phyloP scores from a whole-genome alignment of 2,888 invertebrate genomes.

The Acanthococcus lagerstroemiae region DNA sequence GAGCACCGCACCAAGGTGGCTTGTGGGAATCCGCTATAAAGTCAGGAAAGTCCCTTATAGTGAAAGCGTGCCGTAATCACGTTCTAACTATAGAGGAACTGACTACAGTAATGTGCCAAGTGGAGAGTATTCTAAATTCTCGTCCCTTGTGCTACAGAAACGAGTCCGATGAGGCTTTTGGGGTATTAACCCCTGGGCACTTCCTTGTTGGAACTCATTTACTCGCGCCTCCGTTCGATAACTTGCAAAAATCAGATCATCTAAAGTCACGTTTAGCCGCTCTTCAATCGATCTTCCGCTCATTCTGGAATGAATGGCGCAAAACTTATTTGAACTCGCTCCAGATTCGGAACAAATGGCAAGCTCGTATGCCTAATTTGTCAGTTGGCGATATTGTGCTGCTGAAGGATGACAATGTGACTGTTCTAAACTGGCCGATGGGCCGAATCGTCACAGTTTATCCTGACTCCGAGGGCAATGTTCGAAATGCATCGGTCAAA shows the following conservation, averaged over 20 bases:
- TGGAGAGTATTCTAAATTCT: slow-evolving; percentile 8
- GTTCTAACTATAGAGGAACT: neutral
- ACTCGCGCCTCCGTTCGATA: slow-evolving; percentile 34
- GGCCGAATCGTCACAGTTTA: neutral
- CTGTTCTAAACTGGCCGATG: neutral
- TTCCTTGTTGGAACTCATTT: slow-evolving; percentile 37
- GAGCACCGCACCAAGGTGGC: neutral
- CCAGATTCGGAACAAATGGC: slow-evolving; percentile 38
- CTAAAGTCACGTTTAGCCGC: neutral
- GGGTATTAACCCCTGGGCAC: slow-evolving; percentile 38
- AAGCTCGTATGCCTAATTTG: neutral
- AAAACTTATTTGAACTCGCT: slow-evolving; percentile 37
- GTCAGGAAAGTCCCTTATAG: neutral
- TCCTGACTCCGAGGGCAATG: neutral
- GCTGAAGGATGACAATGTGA: neutral
- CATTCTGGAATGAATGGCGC: slow-evolving; percentile 37
- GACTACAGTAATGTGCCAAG: neutral
- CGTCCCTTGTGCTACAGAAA: slow-evolving; percentile 35
- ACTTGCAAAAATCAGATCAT: neutral
- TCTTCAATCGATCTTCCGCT: slow-evolving; percentile 30
- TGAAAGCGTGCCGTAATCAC: neutral
- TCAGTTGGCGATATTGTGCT: neutral
- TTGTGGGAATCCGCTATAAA: slow-evolving; percentile 10
- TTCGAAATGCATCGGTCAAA: neutral
- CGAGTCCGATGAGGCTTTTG: slow-evolving; percentile 35